These are phyloP conservation scores for Onychomys leucogaster DNA, from an alignment of 2,797 vertebrate genomes.

Conservation along the genomic window DNA sequence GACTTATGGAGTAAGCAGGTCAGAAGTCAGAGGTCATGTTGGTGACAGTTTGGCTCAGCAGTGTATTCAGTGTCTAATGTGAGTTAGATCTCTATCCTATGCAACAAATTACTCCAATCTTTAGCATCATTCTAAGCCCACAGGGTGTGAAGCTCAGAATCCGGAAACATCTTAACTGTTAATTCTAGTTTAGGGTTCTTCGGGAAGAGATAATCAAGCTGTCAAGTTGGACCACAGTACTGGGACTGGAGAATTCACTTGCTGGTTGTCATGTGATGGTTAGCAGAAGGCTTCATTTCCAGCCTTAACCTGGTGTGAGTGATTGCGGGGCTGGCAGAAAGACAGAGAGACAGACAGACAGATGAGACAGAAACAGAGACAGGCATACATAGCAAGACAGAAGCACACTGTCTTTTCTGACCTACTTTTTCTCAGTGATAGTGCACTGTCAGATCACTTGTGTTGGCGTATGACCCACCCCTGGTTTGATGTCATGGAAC, in stretches of 20 bases:
- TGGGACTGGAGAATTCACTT: neutral
- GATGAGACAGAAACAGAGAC: neutral
- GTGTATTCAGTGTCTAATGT: neutral
- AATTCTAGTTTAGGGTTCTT: neutral
- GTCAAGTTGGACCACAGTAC: neutral
- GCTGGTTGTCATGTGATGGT: neutral
- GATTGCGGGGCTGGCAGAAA: neutral
- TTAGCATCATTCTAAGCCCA: constrained; percentile 46
- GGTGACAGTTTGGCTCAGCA: neutral
- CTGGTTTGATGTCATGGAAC: neutral
- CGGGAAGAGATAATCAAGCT: neutral
- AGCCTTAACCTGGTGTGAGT: neutral
- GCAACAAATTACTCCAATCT: neutral
- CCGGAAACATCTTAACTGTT: neutral
- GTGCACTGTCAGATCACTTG: neutral
- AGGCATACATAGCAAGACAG: neutral
- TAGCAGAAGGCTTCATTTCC: neutral
- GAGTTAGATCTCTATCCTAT: neutral
- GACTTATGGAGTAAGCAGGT: neutral
- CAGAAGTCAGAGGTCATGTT: neutral
- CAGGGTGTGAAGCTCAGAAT: constrained; percentile 29
- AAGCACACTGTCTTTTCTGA: neutral
- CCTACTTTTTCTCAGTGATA: neutral
- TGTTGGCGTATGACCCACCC: neutral
- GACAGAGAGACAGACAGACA: neutral